Evolutionary conservation across 1,140 invertebrate genomes (phyloP), one percentile per base, ranked within the genome.

Genomic region (Dolichoris vasculosae): DNA sequence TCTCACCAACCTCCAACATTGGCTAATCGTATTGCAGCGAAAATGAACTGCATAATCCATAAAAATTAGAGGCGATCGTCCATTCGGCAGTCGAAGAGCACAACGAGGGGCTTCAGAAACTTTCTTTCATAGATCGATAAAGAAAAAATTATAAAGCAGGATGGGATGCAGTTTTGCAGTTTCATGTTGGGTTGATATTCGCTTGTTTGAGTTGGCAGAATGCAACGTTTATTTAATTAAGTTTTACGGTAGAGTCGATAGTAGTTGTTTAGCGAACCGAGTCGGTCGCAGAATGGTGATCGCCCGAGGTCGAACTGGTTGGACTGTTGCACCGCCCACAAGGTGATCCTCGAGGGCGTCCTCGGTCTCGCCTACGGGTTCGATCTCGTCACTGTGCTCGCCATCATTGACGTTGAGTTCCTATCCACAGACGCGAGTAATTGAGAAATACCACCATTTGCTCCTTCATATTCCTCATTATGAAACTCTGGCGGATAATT

Each of bases 401-500:
- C 63, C 32, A 35, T 80, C 20, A 11, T 80, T 32, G 46, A 59
- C 3, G 20, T 43, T 13, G 59, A 86, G 43, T 77, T 75, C 71
- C 13, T 64, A 1, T 55, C 79, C 13, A 86, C 64, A 55, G 73
- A 86, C 20, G 78, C 32, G 4, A 48, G 84, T 51, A 82, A 82
- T 38, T 51, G 76, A 9, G 71, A 63, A 86, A 69, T 40, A 82
- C 84, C 32, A 59, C 35, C 23, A 7, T 71, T 11, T 55, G 84
- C 46, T 48, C 73, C 15, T 82, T 63, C 23, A 43, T 78, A 17
- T 86, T 86, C 23, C 2, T 82, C 63, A 78, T 82, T 32, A 82
- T 64, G 30, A 82, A 82, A 63, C 46, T 86, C 32, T 75, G 79
- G 59, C 80, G 46, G 73, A 81, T 86, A 43, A 81, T 38, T 81